These are phyloP conservation scores for Sphaeridia pumilis DNA, from an alignment of 2,888 invertebrate genomes.

Conservation along the genomic window DNA sequence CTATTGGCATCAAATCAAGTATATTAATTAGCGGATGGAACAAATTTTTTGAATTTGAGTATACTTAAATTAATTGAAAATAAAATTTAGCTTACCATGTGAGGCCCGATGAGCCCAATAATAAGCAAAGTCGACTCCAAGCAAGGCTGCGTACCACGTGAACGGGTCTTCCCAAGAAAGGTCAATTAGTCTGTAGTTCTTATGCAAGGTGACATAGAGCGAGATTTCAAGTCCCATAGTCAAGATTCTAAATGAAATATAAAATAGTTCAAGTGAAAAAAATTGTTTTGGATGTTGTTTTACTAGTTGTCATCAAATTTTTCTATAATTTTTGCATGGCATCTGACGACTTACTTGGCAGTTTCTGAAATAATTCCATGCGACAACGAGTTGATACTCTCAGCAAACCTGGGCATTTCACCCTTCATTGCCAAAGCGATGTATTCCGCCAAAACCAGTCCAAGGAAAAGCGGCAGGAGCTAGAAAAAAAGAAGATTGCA, in stretches of 20 bases:
- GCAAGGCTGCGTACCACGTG: constrained; percentile 63
- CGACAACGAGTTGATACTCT: constrained; percentile 30
- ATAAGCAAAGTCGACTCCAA: constrained; percentile 75
- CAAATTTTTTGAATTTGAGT: background rate
- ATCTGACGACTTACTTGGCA: constrained; percentile 25
- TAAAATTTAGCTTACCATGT: constrained; percentile 53
- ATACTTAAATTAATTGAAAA: background rate
- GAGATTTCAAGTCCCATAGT: constrained; percentile 53
- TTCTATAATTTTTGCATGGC: background rate
- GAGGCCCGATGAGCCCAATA: constrained; percentile 84
- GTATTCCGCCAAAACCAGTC: constrained; percentile 30
- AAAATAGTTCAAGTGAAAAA: background rate
- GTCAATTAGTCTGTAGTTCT: constrained; percentile 56
- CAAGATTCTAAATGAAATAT: constrained; percentile 19
- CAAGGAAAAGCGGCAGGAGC: constrained; percentile 28
- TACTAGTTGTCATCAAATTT: background rate
- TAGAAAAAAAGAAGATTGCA: background rate
- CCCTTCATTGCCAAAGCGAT: constrained; percentile 30
- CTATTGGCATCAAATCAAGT: too few species aligned
- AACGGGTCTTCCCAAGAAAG: constrained; percentile 64
- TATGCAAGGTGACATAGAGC: constrained; percentile 60
- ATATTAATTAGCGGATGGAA: background rate
- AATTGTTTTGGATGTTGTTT: background rate
- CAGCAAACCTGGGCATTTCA: constrained; percentile 28
- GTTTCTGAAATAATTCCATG: constrained; percentile 33